phyloP scores from a whole-genome alignment of 1,140 invertebrate species.

The Ladona fulva region DNA sequence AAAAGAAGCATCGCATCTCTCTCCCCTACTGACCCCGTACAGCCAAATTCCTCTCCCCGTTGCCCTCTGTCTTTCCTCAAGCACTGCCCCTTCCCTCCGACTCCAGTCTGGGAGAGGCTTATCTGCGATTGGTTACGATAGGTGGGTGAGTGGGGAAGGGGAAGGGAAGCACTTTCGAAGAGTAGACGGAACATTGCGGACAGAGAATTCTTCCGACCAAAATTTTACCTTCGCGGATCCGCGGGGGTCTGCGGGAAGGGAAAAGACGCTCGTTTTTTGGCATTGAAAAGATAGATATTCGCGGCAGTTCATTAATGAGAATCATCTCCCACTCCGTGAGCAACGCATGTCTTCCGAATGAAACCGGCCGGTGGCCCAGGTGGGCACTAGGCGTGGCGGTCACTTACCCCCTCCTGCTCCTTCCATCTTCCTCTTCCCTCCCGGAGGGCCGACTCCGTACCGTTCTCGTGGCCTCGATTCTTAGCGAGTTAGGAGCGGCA shows the following conservation, averaged over 20 bases:
- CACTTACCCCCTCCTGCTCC: neutral
- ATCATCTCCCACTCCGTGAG: neutral
- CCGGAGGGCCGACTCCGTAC: neutral
- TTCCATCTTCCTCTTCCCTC: neutral
- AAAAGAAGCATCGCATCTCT: neutral
- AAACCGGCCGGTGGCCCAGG: neutral
- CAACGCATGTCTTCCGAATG: neutral
- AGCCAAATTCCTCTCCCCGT: neutral
- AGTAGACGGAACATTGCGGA: too few relatives aligned
- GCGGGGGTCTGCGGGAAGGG: neutral
- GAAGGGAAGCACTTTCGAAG: neutral
- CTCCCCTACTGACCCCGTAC: neutral
- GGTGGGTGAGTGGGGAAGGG: neutral
- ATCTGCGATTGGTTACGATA: neutral
- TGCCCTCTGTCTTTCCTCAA: neutral
- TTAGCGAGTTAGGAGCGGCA: neutral
- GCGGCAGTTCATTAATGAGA: neutral
- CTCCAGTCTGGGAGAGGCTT: neutral
- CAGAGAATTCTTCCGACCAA: neutral
- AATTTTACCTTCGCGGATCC: neutral
- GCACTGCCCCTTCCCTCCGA: neutral
- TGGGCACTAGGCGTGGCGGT: neutral
- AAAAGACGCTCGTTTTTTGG: neutral
- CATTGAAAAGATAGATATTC: neutral
- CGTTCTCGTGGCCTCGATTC: conserved; percentile 1